phyloP scores from a whole-genome alignment of 92 coral and sea anemone species.

The Micromussa lordhowensis region DNA sequence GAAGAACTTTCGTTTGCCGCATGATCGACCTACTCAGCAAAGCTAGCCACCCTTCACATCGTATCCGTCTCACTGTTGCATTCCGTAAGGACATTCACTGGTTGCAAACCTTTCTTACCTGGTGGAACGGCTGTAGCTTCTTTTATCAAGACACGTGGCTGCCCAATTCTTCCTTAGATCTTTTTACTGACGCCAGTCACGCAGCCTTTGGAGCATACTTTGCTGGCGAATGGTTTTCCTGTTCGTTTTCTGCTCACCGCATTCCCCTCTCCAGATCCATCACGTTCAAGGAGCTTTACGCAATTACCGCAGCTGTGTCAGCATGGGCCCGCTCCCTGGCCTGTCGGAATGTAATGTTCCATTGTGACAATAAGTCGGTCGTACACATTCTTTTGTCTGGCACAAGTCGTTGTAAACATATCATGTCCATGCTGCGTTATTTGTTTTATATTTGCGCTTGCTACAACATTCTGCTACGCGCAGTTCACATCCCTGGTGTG shows the following conservation, averaged over 20 bases:
- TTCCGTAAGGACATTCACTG: conserved; percentile 43
- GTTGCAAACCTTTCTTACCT: conserved; percentile 29
- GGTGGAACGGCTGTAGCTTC: conserved; percentile 48
- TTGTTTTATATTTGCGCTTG: not conserved
- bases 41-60: conserved; percentile 20
- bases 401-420: conserved; percentile 33
- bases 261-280: not conserved
- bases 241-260: too few relatives aligned
- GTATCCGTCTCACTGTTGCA: not conserved
- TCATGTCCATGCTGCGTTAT: not conserved
- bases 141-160: conserved; percentile 47
- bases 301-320: conserved; percentile 33
- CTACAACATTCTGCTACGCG: not conserved
- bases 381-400: conserved; percentile 53
- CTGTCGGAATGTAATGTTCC: conserved; percentile 31
- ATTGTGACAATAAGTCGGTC: conserved; percentile 59
- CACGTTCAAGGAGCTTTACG: conserved; percentile 16
- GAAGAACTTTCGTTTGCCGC: conserved; percentile 41
- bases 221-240: conserved; percentile 47
- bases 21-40: conserved; percentile 41
- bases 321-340: conserved; percentile 26
- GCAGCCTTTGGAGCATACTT: conserved; percentile 36
- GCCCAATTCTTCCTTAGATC: conserved; percentile 18
- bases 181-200: conserved; percentile 47
- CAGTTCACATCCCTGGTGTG: not conserved